Evolutionary conservation across 2,888 invertebrate species (phyloP), one percentile per base, ranked within the genome.

Genomic region (Mythimna vitellina): DNA sequence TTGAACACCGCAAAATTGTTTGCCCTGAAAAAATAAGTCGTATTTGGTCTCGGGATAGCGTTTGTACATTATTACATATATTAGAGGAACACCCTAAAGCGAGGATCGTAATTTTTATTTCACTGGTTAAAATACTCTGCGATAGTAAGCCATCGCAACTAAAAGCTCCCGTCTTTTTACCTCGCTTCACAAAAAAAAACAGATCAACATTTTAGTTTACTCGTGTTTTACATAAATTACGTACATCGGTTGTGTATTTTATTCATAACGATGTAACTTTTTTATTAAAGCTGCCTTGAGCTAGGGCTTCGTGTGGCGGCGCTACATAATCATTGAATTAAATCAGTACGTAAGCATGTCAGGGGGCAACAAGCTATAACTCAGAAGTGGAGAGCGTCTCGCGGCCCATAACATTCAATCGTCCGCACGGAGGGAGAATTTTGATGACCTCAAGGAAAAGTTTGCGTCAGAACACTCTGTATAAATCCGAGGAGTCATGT

Each of bases 351-450:
- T 90, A 89, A 92, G 92, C 91, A 92, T 91, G 93, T 92, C 91
- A 91, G 92, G 89, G 89, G 89, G 90, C 90, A 93, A 92, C 92
- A 91, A 92, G 89, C 91, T 89, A 94, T 95, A 95, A 94, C 91
- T 95, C 91, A 92, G 90, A 91, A 92, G 92, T 91, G 90, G 92
- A 93, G 93, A 92, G 92, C 92, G 92, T 92, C 94, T 93, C 93
- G 92, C 92, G 93, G 94, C 92, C 93, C 93, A 94, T 95, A 95
- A 95, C 95, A 95, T 95, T 95, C 95, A 95, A 95, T 95, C 95
- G 95, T 93, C 92, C 91, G 93, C 85, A 91, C 95, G 94, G 92
- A 92, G 94, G 93, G 90, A 92, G 95, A 95, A 95, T 95, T 94
- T 92, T 94, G 94, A 95, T 95, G 94, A 95, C 93, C 93, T 92